Percentiles rank a stretch among this genome's conserved stretches.
These are phyloP conservation scores for Gymnopithys bicolor DNA, from an alignment of 2,797 vertebrate genomes.

Conservation along the genomic window DNA sequence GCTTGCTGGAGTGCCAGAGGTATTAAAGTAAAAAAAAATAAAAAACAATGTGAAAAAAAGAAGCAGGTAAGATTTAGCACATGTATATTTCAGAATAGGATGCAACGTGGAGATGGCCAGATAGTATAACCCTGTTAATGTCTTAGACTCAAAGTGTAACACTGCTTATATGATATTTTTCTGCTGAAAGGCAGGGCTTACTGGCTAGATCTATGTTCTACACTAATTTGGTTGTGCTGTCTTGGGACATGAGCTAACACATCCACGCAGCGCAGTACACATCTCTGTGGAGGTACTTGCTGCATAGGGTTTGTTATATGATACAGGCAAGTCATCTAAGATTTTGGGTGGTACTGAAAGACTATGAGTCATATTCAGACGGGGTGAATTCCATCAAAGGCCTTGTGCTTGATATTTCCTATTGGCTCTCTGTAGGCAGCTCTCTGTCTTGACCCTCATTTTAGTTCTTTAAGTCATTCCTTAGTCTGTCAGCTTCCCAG, in stretches of 20 bases:
- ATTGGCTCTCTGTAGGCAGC: background rate
- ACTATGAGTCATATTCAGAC: background rate
- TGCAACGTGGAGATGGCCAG: background rate
- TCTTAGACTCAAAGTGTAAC: background rate
- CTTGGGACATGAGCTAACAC: background rate
- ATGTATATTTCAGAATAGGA: background rate
- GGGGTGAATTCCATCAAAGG: background rate
- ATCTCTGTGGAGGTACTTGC: background rate
- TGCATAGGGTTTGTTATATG: background rate
- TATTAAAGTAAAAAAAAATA: background rate
- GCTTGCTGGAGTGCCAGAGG: background rate
- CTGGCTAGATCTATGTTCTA: background rate
- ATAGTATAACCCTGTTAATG: background rate
- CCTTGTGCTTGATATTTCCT: background rate
- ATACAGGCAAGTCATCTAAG: background rate
- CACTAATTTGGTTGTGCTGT: background rate
- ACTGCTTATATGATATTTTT: background rate
- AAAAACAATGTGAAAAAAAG: too few relatives aligned
- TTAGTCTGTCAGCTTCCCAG: background rate
- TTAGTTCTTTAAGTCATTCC: background rate
- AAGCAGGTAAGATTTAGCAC: background rate
- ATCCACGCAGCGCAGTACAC: background rate
- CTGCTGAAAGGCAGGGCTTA: conserved; percentile 3
- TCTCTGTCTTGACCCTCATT: background rate
- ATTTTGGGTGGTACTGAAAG: background rate